Evolutionary conservation across 2,888 invertebrate species (phyloP).

Genomic region (Aphodius sticticus): DNA sequence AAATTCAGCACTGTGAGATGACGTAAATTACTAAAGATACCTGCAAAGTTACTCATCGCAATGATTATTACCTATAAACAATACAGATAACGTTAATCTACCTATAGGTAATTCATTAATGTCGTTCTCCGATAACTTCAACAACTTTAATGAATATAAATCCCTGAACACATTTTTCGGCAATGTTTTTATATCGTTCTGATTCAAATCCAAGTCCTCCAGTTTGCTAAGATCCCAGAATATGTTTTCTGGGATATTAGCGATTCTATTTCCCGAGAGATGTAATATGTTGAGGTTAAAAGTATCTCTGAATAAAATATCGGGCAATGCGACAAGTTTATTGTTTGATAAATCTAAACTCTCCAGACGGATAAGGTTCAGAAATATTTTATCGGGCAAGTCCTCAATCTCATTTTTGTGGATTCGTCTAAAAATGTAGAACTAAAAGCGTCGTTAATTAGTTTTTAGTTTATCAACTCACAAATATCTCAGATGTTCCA

Average conservation of each 20-base stretch:
- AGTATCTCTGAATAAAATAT: constrained; percentile 67
- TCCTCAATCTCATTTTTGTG: constrained; percentile 73
- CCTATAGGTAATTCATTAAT: constrained; percentile 67
- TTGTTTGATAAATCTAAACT: constrained; percentile 76
- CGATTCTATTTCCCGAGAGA: constrained; percentile 72
- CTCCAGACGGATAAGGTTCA: constrained; percentile 67
- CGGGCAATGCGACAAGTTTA: constrained; percentile 66
- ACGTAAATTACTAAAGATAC: constrained; percentile 64
- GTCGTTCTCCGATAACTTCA: constrained; percentile 76
- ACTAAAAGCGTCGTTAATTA: too few relatives aligned
- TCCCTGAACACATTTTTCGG: constrained; percentile 66
- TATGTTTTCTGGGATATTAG: constrained; percentile 65
- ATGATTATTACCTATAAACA: constrained; percentile 30
- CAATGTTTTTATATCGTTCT: constrained; percentile 70
- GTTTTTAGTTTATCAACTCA: constrained; percentile 58
- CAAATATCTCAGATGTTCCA: constrained; percentile 71
- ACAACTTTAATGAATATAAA: constrained; percentile 65
- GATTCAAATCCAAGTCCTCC: constrained; percentile 74
- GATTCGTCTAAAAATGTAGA: constrained; percentile 64
- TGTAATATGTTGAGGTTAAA: constrained; percentile 69
- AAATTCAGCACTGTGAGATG: constrained; percentile 65
- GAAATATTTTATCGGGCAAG: constrained; percentile 66
- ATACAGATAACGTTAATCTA: constrained; percentile 31
- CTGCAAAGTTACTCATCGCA: constrained; percentile 50
- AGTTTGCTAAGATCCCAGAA: constrained; percentile 68